Percentiles rank a stretch among this genome's conserved stretches.
Evolutionary conservation across 2,113 vertebrate species (phyloP).

Genomic region (Rhabdornis inornatus): DNA sequence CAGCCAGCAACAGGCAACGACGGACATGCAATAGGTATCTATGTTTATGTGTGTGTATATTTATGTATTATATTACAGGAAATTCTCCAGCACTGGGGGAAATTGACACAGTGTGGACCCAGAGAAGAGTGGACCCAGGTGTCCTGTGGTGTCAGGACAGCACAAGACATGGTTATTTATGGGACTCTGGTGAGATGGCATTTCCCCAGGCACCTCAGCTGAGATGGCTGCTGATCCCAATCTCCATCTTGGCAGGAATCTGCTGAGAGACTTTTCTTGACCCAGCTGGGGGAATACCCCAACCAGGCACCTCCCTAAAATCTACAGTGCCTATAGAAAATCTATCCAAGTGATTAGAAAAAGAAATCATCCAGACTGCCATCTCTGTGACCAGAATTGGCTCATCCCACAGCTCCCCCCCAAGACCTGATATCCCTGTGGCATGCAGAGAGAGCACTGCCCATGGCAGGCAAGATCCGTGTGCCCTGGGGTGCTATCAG

Average conservation of each 20-base stretch:
- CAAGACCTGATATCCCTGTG: background rate
- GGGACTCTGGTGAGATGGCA: background rate
- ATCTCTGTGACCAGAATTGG: background rate
- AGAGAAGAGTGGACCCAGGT: background rate
- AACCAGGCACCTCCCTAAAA: background rate
- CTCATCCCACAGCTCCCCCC: background rate
- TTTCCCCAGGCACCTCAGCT: background rate
- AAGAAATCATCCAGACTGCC: background rate
- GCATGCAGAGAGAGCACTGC: background rate
- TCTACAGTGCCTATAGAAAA: background rate
- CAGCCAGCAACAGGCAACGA: background rate
- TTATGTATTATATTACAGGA: background rate
- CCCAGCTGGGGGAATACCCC: background rate
- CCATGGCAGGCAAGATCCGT: background rate
- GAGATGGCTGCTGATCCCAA: background rate
- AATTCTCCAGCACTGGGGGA: background rate
- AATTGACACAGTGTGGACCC: background rate
- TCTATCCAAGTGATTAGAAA: background rate
- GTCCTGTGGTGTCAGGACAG: background rate
- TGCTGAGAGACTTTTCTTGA: background rate
- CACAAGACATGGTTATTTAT: background rate
- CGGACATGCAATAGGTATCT: background rate
- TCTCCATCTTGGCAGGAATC: background rate
- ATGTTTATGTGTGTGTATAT: fast-evolving
- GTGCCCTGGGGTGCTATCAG: background rate